Base-by-base conservation (phyloP, 2,888 invertebrate genomes). In the Rhagophthalmus giganteus region DNA sequence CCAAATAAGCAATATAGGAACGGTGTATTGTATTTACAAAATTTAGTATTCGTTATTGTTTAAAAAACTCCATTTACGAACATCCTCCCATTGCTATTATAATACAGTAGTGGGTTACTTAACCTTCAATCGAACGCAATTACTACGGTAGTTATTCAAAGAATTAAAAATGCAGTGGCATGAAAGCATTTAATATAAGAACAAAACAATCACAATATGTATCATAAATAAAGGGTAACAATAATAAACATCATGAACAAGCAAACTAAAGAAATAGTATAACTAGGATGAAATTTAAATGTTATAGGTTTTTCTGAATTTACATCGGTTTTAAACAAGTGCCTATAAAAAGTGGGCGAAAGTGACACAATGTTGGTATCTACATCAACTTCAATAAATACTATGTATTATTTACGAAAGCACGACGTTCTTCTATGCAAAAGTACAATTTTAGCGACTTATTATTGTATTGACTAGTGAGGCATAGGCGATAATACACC, bases 131-230 rank as follows among this genome's bases (percentile, higher is more conserved):
- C n/a, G n/a, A n/a, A n/a, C n/a, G n/a, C n/a, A n/a, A n/a, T n/a
- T n/a, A n/a, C n/a, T n/a, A n/a, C n/a, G n/a, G n/a, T n/a, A n/a
- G n/a, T n/a, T 28, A 4, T 51, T 53, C 49, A 52, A 54, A 45
- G 54, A 57, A 63, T 61, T 46, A 20, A 20, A 20, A 20, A 20
- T 28, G 9, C 9, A 5, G 9, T 30, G 64, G 68, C 69, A 61
- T 59, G 63, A 68, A 71, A 70, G 70, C 69, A 66, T 71, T 71
- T 70, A 70, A 54, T 49, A 49, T 32, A 40, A 40, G 49, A 50
- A 44, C 31, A 50, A 40, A 52, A 55, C 48, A 55, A 48, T 55
- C 51, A 55, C 55, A 54, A 54, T 54, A 54, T 47, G 47, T 48
- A 48, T 32, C 20, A 47, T 47, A 38, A 53, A 48, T 53, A 53